phyloP scores from a whole-genome alignment of 2,797 vertebrate genomes.

The Harpagifer antarcticus region DNA sequence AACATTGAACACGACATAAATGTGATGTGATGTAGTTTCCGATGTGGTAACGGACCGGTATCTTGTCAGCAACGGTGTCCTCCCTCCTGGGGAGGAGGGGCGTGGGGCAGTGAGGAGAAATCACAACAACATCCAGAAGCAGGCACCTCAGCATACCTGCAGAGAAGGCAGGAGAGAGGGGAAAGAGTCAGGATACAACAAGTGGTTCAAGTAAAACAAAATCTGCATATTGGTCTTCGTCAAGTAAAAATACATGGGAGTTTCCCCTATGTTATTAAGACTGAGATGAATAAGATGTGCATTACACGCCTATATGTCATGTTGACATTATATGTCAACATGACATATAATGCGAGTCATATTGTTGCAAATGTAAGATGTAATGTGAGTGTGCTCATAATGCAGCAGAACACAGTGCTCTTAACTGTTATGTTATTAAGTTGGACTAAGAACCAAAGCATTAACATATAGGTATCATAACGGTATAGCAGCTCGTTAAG shows the following conservation, averaged over 20 bases:
- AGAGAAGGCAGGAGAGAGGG: slow-evolving; percentile 17
- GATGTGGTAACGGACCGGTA: slow-evolving; percentile 1
- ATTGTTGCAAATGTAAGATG: too few species aligned
- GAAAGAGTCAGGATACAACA: not conserved
- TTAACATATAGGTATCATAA: not conserved
- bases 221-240: too few species aligned
- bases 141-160: slow-evolving; percentile 83
- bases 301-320: too few species aligned
- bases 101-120: slow-evolving; percentile 31
- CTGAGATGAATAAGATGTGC: too few species aligned
- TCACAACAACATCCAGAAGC: slow-evolving; percentile 51
- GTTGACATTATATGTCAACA: too few species aligned
- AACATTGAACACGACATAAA: slow-evolving; percentile 59
- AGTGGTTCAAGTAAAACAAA: too few species aligned
- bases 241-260: too few species aligned
- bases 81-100: slow-evolving; percentile 12
- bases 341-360: too few species aligned
- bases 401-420: not conserved
- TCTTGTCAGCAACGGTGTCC: slow-evolving; percentile 24
- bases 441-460: not conserved
- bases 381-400: not conserved
- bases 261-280: too few species aligned
- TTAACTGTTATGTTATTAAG: not conserved
- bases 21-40: slow-evolving; percentile 19
- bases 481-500: not conserved